Conservation (phyloP, 2,113 vertebrate species). For the Spea bombifrons region DNA sequence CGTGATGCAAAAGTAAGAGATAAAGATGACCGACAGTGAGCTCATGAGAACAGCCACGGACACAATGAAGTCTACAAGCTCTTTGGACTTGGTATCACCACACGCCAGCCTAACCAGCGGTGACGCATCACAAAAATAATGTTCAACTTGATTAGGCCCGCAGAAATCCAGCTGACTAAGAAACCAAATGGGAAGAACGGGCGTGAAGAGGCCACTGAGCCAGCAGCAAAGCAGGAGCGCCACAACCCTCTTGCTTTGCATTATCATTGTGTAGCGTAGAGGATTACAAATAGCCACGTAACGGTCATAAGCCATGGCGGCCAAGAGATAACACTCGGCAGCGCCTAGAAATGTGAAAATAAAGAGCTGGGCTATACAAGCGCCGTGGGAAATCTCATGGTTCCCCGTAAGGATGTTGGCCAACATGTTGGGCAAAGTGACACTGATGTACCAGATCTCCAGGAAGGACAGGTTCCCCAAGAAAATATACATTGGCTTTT, state of each 20-base stretch:
- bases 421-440: constrained; percentile 41
- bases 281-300: constrained; percentile 53
- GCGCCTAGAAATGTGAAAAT: constrained; percentile 56
- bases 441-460: constrained; percentile 30
- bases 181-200: constrained; percentile 23
- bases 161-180: constrained; percentile 37
- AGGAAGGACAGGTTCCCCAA: not conserved
- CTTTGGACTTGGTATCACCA: not conserved
- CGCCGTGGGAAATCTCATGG: constrained; percentile 52
- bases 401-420: constrained; percentile 48
- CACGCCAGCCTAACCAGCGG: constrained; percentile 40
- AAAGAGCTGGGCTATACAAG: constrained; percentile 54
- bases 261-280: constrained; percentile 29
- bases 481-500: constrained; percentile 11
- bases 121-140: constrained; percentile 37
- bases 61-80: constrained; percentile 24
- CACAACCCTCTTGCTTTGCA: not conserved
- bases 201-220: constrained; percentile 9
- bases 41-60: not conserved
- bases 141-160: constrained; percentile 9
- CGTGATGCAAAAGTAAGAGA: not conserved
- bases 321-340: constrained; percentile 56
- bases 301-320: constrained; percentile 55
- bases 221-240: constrained; percentile 31
- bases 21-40: not conserved